Evolutionary conservation across 2,113 vertebrate genomes (phyloP), one percentile per base, ranked within the genome.

Genomic region (Oryzias curvinotus): DNA sequence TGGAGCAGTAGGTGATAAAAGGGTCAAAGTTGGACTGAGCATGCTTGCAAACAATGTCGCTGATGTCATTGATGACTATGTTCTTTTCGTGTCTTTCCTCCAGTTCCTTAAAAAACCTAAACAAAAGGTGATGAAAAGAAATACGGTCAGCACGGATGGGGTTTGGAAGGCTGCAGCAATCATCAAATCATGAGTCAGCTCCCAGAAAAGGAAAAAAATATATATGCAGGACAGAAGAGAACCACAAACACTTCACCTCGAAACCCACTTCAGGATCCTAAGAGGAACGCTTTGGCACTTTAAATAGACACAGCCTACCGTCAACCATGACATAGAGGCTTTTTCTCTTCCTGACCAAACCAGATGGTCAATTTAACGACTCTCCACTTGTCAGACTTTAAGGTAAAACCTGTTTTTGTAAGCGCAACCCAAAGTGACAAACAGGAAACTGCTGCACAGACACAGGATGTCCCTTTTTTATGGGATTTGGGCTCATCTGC

Each of bases 1-100:
- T 99, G 56, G 94, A 96, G 89, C 97, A 99, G 85, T 99, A 99
- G 0, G 94, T 98, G 58, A 98, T 86, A 1, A 96, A 98, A 0
- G 96, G 96, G 18, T 99, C 96, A 48, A 99, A 99, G 0, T 92
- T 94, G 30, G 93, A 91, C 16, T 92, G 77, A 0, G 95, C 78
- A 1, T 98, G 96, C 23, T 91, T 94, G 36, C 89, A 92, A 17
- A 98, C 91, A 16, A 99, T 97, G 75, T 98, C 96, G 3, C 95
- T 97, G 65, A 99, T 95, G 69, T 96, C 94, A 0, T 95, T 91
- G 1, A 99, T 96, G 51, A 95, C 81, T 25, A 96, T 91, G 62
- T 90, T 96, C 82, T 91, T 93, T 64, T 94, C 94, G 71, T 98
- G 96, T 62, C 91, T 92, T 1, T 92, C 94, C 84, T 98, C 95